Evolutionary conservation across 2,113 vertebrate species (phyloP), one percentile per base, ranked within the genome.

Genomic region (Mobula hypostoma): DNA sequence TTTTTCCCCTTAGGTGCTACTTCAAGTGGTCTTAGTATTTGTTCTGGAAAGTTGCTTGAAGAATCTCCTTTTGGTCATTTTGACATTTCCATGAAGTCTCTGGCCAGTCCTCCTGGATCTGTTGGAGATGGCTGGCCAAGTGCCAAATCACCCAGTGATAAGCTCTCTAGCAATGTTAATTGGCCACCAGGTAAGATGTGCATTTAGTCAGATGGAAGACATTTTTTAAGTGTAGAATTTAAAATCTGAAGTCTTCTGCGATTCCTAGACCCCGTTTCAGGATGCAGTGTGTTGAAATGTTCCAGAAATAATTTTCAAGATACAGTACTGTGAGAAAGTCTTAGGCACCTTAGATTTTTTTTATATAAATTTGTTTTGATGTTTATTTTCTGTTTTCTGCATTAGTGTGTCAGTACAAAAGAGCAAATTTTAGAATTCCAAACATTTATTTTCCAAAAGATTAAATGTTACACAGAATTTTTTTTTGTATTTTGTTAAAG

Each of bases 81-180:
- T 48, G 98, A 99, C 96, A 99, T 99, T 95, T 98, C 98, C 97
- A 98, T 97, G 96, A 96, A 96, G 90, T 98, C 99, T 48, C 98
- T 98, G 96, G 98, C 98, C 97, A 99, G 98, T 96, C 98, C 99
- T 96, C 98, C 99, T 32, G 99, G 98, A 94, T 98, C 99, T 12
- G 97, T 99, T 96, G 99, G 99, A 85, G 99, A 99, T 9, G 97
- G 98, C 97, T 99, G 99, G 99, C 98, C 99, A 17, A 98, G 98
- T 99, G 99, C 98, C 99, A 99, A 99, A 98, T 99, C 99, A 96
- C 98, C 99, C 96, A 98, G 97, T 94, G 98, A 98, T 97, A 94
- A 94, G 87, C 82, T 94, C 32, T 98, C 98, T 96, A 98, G 98
- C 96, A 98, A 98, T 97, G 98, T 98, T 98, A 98, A 98, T 82